Conservation (phyloP, 1,140 invertebrate genomes). For the Drosophila bifasciata region DNA sequence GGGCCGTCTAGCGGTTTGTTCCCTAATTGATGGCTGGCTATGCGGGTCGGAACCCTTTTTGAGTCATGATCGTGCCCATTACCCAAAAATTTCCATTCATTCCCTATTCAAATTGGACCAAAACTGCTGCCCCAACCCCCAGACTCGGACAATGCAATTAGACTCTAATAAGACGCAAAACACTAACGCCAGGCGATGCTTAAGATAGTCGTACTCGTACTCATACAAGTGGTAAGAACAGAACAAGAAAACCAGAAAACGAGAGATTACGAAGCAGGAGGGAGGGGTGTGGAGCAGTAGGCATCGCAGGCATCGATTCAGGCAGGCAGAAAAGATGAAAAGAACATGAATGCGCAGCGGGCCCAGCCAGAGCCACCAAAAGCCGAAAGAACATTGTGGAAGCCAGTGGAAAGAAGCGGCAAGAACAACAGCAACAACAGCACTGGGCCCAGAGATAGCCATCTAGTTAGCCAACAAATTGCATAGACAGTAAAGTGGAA, state of each 20-base stretch:
- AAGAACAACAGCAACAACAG: conserved; percentile 48
- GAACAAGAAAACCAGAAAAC: conserved; percentile 10
- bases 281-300: neutral
- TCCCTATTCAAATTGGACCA: conserved; percentile 14
- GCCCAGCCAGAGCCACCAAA: conserved; percentile 37
- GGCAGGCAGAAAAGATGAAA: conserved; percentile 29
- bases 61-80: conserved; percentile 40
- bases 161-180: conserved; percentile 79
- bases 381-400: conserved; percentile 2
- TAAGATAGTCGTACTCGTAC: conserved; percentile 40
- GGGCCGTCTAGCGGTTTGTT: conserved; percentile 62
- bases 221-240: conserved; percentile 63
- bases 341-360: conserved; percentile 65
- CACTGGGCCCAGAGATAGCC: conserved; percentile 64
- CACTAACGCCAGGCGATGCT: conserved; percentile 77
- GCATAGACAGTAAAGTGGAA: conserved; percentile 83
- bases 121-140: conserved; percentile 32
- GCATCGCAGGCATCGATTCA: no score
- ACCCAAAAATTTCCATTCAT: conserved; percentile 46
- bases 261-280: neutral
- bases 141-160: conserved; percentile 65
- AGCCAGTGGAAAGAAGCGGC: conserved; percentile 41
- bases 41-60: conserved; percentile 51
- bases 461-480: conserved; percentile 83
- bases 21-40: conserved; percentile 33